Evolutionary conservation across 92 coral and sea anemone genomes (phyloP), one percentile per base, ranked within the genome.

Genomic region (Epizoanthus scotinus): DNA sequence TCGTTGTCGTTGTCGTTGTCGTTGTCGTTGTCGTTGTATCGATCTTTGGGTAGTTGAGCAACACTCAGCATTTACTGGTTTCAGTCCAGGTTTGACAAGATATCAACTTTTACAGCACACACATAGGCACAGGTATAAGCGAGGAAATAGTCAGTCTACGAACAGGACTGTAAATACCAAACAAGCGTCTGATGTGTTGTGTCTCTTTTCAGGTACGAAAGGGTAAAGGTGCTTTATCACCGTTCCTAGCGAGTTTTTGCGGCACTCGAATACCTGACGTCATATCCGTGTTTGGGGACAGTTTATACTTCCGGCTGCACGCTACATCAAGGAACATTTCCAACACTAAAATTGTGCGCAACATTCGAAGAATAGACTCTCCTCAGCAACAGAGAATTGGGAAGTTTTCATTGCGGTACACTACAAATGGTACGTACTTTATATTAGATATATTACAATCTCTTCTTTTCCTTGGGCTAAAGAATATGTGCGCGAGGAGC

Each of bases 161-260:
- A 47, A 47, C 52, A 47, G 15, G 1, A 47, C 13, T 13, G 14
- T 13, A 15, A 44, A 47, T 2, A 47, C 52, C 14, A 15, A 47
- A 47, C 52, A 47, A 1, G 15, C 9, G 14, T 47, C 52, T 47
- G 52, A 47, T 9, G 1, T 6, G 9, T 13, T 47, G 9, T 47
- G 14, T 47, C 13, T 47, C 15, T 47, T 47, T n/a, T 21, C 44
- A 75, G 81, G 63, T 91, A 40, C 78, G 97, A 22, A 83, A 89
- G 31, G 97, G 97, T 21, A 91, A 81, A 70, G 97, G 97, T 20
- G 77, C 73, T 34, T 81, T 86, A 67, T 85, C 97, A 1, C 93
- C 86, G 36, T 89, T 84, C 78, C 58, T 91, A 7, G 84, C 83
- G 47, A 90, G 84, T 65, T 69, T 86, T 59, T 91, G 97, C 82